These are phyloP conservation scores for Conger conger DNA, from an alignment of 2,113 vertebrate genomes.

Conservation along the genomic window DNA sequence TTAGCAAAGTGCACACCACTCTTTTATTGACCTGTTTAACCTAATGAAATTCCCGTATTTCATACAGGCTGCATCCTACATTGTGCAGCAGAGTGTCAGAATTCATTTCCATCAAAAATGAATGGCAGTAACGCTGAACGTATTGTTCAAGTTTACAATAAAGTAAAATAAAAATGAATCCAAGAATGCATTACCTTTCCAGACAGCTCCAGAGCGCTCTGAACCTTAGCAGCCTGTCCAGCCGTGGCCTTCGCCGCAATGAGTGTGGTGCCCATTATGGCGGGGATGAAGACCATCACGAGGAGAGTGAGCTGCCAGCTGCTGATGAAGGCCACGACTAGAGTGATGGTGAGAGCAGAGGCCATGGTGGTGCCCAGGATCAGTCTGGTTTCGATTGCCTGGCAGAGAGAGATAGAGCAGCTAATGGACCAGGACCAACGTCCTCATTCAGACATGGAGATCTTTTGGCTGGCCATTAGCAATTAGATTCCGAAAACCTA, in stretches of 20 bases:
- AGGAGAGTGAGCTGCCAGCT: constrained; percentile 72
- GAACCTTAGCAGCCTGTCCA: constrained; percentile 68
- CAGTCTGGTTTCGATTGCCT: constrained; percentile 65
- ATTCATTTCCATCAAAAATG: too few species aligned
- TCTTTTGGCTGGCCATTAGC: not conserved
- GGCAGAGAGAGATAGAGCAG: constrained; percentile 39
- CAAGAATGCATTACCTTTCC: constrained; percentile 58
- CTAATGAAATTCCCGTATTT: not conserved
- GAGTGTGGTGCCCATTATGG: constrained; percentile 61
- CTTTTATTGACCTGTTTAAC: too few species aligned
- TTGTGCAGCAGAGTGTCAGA: not conserved
- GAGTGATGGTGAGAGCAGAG: constrained; percentile 39
- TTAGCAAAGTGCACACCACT: too few species aligned
- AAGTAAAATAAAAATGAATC: too few species aligned
- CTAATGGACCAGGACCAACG: not conserved
- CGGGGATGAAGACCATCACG: constrained; percentile 65
- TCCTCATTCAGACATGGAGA: not conserved
- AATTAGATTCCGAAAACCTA: not conserved
- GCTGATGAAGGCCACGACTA: constrained; percentile 65
- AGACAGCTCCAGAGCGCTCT: constrained; percentile 70
- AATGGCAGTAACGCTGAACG: too few species aligned
- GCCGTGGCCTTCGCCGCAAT: constrained; percentile 57
- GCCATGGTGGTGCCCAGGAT: constrained; percentile 54
- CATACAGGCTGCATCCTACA: not conserved
- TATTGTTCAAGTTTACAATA: too few species aligned